A percentile compares a stretch with the other conserved stretches of the same genome.
These are phyloP conservation scores for Chelon labrosus DNA, from an alignment of 2,797 vertebrate genomes.

Conservation along the genomic window DNA sequence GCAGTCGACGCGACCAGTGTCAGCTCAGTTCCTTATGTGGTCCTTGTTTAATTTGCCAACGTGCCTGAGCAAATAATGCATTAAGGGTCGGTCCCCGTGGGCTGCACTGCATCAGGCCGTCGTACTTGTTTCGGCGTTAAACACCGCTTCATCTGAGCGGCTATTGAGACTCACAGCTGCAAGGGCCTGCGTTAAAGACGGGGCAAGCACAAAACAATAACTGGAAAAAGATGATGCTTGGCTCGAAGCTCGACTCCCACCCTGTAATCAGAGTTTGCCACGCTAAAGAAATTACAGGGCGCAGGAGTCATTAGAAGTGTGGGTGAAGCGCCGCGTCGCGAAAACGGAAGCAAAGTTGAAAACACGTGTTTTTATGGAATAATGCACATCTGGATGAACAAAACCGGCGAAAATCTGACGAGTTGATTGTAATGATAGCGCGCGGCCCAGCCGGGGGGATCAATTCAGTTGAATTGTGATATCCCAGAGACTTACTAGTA, in stretches of 20 bases:
- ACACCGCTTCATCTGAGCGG: constrained; percentile 48
- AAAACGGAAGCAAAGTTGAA: constrained; percentile 76
- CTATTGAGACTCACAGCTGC: constrained; percentile 75
- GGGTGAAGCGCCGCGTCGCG: constrained; percentile 47
- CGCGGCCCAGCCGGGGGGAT: constrained; percentile 39
- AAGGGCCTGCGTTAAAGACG: constrained; percentile 58
- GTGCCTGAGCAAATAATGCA: constrained; percentile 50
- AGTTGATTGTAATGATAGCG: constrained; percentile 79
- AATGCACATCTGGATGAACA: constrained; percentile 77
- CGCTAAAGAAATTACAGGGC: constrained; percentile 85
- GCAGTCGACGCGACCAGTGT: constrained; percentile 6
- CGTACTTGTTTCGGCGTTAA: constrained; percentile 66
- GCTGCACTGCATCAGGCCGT: constrained; percentile 24
- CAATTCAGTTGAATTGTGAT: constrained; percentile 47
- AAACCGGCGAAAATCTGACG: constrained; percentile 71
- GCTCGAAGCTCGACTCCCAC: constrained; percentile 69
- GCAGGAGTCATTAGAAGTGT: constrained; percentile 73
- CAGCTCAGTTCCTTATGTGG: constrained; percentile 21
- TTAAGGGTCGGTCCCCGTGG: constrained; percentile 44
- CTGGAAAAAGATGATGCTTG: constrained; percentile 75
- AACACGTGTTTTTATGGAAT: constrained; percentile 74
- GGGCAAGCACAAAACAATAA: constrained; percentile 77
- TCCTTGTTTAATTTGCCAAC: constrained; percentile 43
- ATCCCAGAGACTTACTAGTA: constrained; percentile 56
- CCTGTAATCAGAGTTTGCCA: constrained; percentile 85